Percentiles rank a stretch among this genome's conserved stretches.
phyloP scores from a whole-genome alignment of 2,113 vertebrate genomes.

The Pandion haliaetus region DNA sequence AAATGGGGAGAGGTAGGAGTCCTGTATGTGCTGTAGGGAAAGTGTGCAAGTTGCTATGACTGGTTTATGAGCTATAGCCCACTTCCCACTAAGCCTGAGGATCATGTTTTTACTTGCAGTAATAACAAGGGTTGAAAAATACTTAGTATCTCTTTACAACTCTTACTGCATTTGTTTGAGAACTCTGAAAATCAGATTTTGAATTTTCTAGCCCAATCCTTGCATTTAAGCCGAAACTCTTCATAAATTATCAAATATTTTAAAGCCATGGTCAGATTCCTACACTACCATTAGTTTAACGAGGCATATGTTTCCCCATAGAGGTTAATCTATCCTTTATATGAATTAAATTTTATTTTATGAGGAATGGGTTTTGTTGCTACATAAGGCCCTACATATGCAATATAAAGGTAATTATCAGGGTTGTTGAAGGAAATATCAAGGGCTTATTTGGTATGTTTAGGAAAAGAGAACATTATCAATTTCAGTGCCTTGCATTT shows the following conservation, averaged over 20 bases:
- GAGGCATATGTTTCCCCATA: background rate
- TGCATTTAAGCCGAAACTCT: background rate
- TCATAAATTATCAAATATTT: background rate
- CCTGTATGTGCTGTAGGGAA: background rate
- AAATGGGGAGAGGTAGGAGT: background rate
- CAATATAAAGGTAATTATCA: background rate
- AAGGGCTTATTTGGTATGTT: background rate
- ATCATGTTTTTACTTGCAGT: background rate
- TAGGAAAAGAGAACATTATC: background rate
- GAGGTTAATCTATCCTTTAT: background rate
- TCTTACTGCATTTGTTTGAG: background rate
- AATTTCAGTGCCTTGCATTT: background rate
- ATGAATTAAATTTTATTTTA: background rate
- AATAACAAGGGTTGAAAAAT: background rate
- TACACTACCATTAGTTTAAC: background rate
- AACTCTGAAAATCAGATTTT: background rate
- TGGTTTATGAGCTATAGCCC: background rate
- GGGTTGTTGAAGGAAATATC: background rate
- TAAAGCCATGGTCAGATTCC: background rate
- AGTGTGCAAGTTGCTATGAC: fast-evolving
- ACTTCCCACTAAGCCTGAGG: background rate
- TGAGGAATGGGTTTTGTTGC: background rate
- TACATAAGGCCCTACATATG: background rate
- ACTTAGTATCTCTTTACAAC: background rate
- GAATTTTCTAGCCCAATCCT: background rate